A percentile compares a stretch with the other conserved stretches of the same genome.
These are phyloP conservation scores for Drosophila ironensis DNA, from an alignment of 1,140 invertebrate genomes.

Conservation along the genomic window DNA sequence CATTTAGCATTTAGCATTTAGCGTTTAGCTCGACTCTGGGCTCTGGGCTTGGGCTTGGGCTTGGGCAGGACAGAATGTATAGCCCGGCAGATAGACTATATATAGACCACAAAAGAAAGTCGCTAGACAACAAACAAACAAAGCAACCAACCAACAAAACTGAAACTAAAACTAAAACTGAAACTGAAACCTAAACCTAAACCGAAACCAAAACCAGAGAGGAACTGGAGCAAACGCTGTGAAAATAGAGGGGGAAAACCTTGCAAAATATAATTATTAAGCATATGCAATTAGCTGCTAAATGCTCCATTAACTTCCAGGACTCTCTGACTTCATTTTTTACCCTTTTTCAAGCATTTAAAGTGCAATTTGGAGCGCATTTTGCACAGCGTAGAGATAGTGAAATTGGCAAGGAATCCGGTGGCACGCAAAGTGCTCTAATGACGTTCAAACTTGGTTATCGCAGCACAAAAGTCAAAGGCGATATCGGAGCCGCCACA, in stretches of 20 bases:
- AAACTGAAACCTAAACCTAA: slow-evolving; percentile 6
- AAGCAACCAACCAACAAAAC: slow-evolving; percentile 7
- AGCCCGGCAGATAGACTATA: background rate
- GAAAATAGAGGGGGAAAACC: background rate
- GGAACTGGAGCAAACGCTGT: slow-evolving; percentile 27
- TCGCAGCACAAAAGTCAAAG: slow-evolving; percentile 26
- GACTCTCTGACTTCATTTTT: no score
- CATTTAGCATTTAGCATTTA: slow-evolving; percentile 25
- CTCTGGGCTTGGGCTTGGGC: slow-evolving; percentile 25
- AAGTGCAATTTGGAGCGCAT: no score
- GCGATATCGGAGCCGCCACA: slow-evolving; percentile 17
- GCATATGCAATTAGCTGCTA: no score
- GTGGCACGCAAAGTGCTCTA: slow-evolving; percentile 31
- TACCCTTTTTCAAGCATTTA: background rate
- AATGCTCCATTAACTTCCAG: no score
- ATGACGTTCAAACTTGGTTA: slow-evolving; percentile 40
- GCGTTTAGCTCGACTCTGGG: background rate
- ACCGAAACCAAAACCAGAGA: background rate
- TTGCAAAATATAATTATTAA: background rate
- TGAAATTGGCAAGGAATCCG: background rate
- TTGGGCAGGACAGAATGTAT: slow-evolving; percentile 42
- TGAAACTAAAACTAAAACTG: slow-evolving; percentile 14
- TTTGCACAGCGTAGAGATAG: background rate
- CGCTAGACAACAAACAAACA: slow-evolving; percentile 34
- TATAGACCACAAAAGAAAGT: background rate